These are phyloP conservation scores for Drosophila nigritarsus DNA, from an alignment of 2,888 invertebrate species.

Conservation along the genomic window DNA sequence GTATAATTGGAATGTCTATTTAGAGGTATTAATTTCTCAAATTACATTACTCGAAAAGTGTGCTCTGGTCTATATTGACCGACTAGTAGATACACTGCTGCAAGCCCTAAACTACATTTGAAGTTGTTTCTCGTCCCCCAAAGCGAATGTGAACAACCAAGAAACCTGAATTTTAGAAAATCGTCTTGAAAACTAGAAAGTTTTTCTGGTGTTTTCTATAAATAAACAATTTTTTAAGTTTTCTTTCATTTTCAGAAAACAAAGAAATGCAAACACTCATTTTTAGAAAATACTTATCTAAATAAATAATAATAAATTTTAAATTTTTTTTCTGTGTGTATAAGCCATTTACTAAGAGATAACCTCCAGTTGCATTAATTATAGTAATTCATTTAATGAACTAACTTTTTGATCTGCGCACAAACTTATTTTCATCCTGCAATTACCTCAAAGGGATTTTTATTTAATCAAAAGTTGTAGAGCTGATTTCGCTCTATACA, in stretches of 20 bases:
- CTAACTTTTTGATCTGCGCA: neutral
- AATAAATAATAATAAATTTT: too few species aligned
- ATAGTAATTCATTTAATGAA: neutral
- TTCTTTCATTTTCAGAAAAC: neutral
- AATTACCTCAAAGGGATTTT: neutral
- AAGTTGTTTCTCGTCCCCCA: neutral
- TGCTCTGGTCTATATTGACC: neutral
- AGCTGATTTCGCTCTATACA: neutral
- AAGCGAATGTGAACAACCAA: accelerated
- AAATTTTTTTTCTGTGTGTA: accelerated
- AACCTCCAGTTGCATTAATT: neutral
- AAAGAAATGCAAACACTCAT: neutral
- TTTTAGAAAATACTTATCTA: neutral
- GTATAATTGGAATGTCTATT: neutral
- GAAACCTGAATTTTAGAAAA: neutral
- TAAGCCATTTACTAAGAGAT: neutral
- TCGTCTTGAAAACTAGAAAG: neutral
- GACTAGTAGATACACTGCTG: neutral
- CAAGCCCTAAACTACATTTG: neutral
- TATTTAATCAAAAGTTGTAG: neutral
- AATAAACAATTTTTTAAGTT: accelerated
- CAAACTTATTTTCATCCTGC: neutral
- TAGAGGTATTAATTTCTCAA: neutral
- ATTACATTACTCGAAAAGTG: neutral
- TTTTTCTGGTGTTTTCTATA: neutral